Percentiles rank a stretch among this genome's conserved stretches.
Conservation (phyloP, 2,888 invertebrate species). For the Drosophila robusta region DNA sequence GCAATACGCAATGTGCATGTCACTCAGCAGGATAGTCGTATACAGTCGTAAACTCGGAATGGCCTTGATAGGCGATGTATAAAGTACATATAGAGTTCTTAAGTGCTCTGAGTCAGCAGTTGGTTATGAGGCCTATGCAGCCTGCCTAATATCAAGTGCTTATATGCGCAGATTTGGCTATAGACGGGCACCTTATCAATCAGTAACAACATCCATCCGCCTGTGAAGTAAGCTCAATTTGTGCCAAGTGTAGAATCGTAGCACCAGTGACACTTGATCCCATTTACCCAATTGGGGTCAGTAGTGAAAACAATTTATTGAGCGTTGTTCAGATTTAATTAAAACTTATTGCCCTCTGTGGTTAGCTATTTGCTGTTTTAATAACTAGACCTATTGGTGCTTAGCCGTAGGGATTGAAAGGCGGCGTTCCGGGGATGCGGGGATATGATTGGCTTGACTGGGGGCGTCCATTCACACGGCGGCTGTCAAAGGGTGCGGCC, state of each 20-base stretch:
- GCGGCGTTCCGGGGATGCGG: conserved; percentile 56
- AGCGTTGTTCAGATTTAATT: conserved; percentile 60
- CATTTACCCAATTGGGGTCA: conserved; percentile 17
- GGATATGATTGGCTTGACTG: conserved; percentile 4
- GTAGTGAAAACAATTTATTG: conserved; percentile 45
- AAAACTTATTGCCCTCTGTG: conserved; percentile 29
- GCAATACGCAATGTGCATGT: conserved; percentile 6
- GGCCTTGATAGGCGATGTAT: conserved; percentile 4
- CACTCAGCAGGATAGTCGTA: conserved; percentile 15
- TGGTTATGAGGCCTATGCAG: background rate
- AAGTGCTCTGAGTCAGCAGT: background rate
- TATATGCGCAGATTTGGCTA: background rate
- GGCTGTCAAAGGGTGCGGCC: conserved; percentile 53
- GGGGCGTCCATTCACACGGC: conserved; percentile 28
- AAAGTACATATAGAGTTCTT: background rate
- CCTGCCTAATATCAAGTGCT: too few relatives aligned
- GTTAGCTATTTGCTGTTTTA: conserved; percentile 12
- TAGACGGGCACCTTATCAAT: conserved; percentile 1
- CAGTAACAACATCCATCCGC: conserved; percentile 3
- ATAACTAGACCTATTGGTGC: conserved; percentile 19
- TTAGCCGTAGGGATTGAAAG: conserved; percentile 65
- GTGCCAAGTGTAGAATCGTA: background rate
- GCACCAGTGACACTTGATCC: conserved; percentile 39
- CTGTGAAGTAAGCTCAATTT: background rate
- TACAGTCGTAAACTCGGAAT: background rate